Percentiles rank a stretch among this genome's conserved stretches.
Conservation (phyloP, 2,888 invertebrate genomes). For the Polylopha cassiicola region DNA sequence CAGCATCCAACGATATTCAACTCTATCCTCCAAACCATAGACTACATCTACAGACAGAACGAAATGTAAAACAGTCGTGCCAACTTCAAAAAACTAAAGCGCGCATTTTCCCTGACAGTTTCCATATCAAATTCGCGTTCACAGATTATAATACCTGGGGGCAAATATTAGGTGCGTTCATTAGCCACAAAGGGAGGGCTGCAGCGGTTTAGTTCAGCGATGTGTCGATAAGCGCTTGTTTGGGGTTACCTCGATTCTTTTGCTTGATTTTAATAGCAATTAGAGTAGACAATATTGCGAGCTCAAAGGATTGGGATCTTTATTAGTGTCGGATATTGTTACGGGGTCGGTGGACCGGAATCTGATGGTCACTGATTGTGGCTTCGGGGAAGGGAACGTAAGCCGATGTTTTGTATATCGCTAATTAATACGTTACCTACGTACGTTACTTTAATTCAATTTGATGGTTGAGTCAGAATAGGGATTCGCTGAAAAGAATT, state of each 20-base stretch:
- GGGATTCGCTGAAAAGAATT: too few species aligned
- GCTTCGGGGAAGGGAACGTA: slow-evolving; percentile 12
- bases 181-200: slow-evolving; percentile 44
- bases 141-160: slow-evolving; percentile 56
- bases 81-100: too few species aligned
- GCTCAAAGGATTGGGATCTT: slow-evolving; percentile 66
- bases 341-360: slow-evolving; percentile 55
- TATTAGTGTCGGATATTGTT: slow-evolving; percentile 74
- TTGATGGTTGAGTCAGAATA: too few species aligned
- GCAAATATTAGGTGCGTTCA: slow-evolving; percentile 53
- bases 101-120: too few species aligned
- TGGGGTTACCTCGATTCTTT: slow-evolving; percentile 68
- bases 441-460: too few species aligned
- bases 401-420: slow-evolving; percentile 5
- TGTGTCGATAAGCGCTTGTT: slow-evolving; percentile 69
- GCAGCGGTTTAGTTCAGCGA: slow-evolving; percentile 47
- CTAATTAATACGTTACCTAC: slow-evolving; percentile 21
- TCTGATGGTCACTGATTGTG: slow-evolving; percentile 28
- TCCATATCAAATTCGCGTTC: slow-evolving; percentile 16
- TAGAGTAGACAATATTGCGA: slow-evolving; percentile 68
- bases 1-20: too few species aligned
- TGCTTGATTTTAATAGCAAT: slow-evolving; percentile 68
- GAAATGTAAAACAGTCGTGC: too few species aligned
- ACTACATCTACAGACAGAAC: too few species aligned
- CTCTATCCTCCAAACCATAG: too few species aligned